A percentile compares a stretch with the other conserved stretches of the same genome.
Conservation (phyloP, 2,888 invertebrate species). For the Caenorhabditis panamensis region DNA sequence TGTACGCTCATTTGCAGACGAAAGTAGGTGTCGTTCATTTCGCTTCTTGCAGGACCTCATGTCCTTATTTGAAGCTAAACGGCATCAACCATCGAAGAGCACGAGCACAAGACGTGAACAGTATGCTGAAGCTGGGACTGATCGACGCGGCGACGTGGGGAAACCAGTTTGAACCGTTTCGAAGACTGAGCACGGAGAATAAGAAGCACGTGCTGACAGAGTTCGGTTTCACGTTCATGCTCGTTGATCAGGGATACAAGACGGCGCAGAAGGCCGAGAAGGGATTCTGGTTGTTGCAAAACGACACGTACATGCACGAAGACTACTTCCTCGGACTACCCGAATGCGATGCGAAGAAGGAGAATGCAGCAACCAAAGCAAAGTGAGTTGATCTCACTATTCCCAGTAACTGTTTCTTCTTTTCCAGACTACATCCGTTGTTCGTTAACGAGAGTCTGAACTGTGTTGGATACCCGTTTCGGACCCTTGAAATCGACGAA, state of each 20-base stretch:
- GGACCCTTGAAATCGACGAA: constrained; percentile 54
- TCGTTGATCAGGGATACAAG: constrained; percentile 70
- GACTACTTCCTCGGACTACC: constrained; percentile 68
- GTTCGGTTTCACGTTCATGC: constrained; percentile 70
- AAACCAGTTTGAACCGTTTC: constrained; percentile 66
- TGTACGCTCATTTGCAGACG: constrained; percentile 44
- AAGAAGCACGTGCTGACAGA: constrained; percentile 69
- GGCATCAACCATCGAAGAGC: constrained; percentile 65
- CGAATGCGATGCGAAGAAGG: constrained; percentile 48
- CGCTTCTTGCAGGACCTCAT: constrained; percentile 46
- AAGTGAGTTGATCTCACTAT: constrained; percentile 50
- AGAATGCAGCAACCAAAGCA: constrained; percentile 61
- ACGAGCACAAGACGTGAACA: constrained; percentile 68
- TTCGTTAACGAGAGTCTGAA: constrained; percentile 64
- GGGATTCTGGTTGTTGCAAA: constrained; percentile 69
- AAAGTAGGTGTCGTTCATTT: constrained; percentile 50
- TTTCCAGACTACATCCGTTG: constrained; percentile 64
- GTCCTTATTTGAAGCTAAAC: constrained; percentile 52
- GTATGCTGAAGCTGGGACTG: constrained; percentile 67
- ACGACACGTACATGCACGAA: constrained; percentile 67
- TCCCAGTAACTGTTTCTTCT: neutral
- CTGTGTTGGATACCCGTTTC: constrained; percentile 64
- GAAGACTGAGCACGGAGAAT: constrained; percentile 29
- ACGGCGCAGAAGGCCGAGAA: constrained; percentile 54
- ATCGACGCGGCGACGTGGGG: constrained; percentile 70